Conservation (phyloP, 1,140 invertebrate genomes). For the Heliconius nattereri region DNA sequence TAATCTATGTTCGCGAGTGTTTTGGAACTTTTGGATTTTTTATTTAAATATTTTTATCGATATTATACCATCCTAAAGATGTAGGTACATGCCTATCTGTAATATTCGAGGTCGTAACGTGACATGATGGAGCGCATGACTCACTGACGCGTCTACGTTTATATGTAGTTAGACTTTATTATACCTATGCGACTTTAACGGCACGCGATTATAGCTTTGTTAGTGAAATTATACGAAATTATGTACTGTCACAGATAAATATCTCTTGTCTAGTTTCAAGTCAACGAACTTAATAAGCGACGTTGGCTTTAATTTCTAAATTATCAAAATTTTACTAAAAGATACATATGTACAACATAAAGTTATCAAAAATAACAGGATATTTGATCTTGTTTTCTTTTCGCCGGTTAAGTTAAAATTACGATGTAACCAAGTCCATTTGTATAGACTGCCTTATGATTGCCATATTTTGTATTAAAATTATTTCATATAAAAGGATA, state of each 20-base stretch:
- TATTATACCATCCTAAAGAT: conserved; percentile 14
- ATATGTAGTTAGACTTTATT: conserved; percentile 18
- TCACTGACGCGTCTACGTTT: conserved; percentile 51
- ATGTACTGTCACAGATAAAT: not conserved
- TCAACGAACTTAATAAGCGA: not conserved
- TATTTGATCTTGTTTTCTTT: not conserved
- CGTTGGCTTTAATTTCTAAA: not conserved
- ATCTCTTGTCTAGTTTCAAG: not conserved
- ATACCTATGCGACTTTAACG: not conserved
- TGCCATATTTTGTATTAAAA: not conserved
- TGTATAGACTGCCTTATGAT: not conserved
- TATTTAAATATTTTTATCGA: conserved; percentile 23
- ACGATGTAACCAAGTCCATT: not conserved
- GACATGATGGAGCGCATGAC: conserved; percentile 66
- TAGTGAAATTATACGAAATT: conserved; percentile 14
- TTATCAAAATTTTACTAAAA: no score
- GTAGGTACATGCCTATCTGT: conserved; percentile 48
- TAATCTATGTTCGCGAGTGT: no score
- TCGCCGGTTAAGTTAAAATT: not conserved
- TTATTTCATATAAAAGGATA: not conserved
- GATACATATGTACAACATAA: no score
- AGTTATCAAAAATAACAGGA: not conserved
- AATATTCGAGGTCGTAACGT: conserved; percentile 66
- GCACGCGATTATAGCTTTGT: conserved; percentile 9
- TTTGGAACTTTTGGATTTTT: no score